Evolutionary conservation across 2,797 vertebrate species (phyloP).

Genomic region (Trachurus trachurus): DNA sequence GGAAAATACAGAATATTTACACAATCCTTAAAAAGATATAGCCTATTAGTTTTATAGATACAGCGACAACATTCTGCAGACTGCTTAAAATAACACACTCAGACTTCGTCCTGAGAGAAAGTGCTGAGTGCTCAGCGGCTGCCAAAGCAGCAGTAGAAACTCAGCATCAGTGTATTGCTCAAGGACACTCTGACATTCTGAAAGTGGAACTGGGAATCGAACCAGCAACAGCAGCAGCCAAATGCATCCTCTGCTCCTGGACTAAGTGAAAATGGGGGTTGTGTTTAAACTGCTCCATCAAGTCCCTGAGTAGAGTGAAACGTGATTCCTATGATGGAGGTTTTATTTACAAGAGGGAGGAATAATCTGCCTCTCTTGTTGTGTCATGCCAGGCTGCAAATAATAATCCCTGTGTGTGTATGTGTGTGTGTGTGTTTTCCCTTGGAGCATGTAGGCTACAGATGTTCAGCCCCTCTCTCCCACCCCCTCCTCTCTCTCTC

Average conservation of each 20-base stretch:
- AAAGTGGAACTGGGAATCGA: not conserved
- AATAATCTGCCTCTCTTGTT: slow-evolving; percentile 71
- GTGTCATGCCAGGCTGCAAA: slow-evolving; percentile 66
- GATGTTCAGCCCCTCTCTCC: slow-evolving; percentile 51
- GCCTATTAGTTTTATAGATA: no score
- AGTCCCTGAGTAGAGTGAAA: slow-evolving; percentile 45
- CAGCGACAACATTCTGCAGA: not conserved
- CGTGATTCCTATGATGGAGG: slow-evolving; percentile 62
- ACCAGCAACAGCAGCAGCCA: not conserved
- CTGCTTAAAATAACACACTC: not conserved
- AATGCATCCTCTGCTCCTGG: not conserved
- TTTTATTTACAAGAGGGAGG: slow-evolving; percentile 67
- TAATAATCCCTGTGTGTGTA: slow-evolving; percentile 59
- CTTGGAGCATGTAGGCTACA: slow-evolving; percentile 48
- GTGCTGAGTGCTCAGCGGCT: not conserved
- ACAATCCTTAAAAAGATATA: no score
- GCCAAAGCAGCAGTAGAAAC: not conserved
- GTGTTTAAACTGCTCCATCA: slow-evolving; percentile 32
- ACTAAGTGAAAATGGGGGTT: not conserved
- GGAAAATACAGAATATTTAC: not conserved
- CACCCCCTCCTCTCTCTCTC: slow-evolving; percentile 11
- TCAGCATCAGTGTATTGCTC: not conserved
- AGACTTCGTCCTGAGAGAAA: not conserved
- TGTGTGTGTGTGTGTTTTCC: slow-evolving; percentile 13
- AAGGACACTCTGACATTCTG: not conserved